A percentile compares a stretch with the other conserved stretches of the same genome.
phyloP scores from a whole-genome alignment of 2,888 invertebrate species.

The Epinotia demarniana region DNA sequence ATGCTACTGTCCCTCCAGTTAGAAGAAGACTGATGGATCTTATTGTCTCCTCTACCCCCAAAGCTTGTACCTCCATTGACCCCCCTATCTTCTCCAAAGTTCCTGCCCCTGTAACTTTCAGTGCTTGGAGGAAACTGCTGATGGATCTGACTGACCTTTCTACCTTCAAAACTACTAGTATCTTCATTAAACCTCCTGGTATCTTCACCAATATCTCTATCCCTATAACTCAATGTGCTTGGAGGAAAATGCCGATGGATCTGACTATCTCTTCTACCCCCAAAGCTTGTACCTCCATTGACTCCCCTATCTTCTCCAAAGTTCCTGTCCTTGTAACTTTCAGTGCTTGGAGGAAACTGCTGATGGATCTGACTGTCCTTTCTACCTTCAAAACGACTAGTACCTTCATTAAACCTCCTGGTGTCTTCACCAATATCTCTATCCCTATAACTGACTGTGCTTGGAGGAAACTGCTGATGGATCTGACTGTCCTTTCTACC shows the following conservation, averaged over 20 bases:
- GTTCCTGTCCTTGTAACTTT: background rate
- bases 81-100: too few species aligned
- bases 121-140: constrained; percentile 1
- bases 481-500: background rate
- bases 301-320: background rate
- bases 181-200: background rate
- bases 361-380: background rate
- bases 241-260: background rate
- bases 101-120: background rate
- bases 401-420: background rate
- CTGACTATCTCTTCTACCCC: background rate
- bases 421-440: background rate
- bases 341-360: background rate
- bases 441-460: background rate
- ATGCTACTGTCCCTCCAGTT: background rate
- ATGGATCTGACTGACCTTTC: background rate
- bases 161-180: background rate
- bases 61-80: too few species aligned
- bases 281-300: background rate
- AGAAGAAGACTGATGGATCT: background rate
- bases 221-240: background rate
- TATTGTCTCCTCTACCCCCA: background rate
- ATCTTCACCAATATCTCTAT: background rate
- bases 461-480: background rate
- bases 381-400: background rate